phyloP scores from a whole-genome alignment of 2,113 vertebrate genomes.

The Pipra filicauda region DNA sequence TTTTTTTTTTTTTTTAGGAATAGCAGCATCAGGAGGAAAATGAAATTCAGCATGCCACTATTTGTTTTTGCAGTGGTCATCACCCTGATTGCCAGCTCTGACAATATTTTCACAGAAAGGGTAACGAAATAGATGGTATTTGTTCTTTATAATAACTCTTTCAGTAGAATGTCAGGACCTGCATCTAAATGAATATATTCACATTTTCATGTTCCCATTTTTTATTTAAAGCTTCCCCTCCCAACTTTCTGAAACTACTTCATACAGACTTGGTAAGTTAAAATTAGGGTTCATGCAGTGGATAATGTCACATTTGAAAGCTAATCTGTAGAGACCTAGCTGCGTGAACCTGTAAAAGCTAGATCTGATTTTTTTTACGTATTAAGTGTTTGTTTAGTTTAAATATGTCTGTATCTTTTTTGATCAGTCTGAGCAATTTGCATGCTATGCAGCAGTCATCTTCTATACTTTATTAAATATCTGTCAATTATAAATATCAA shows the following conservation, averaged over 20 bases:
- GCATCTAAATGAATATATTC: constrained; percentile 45
- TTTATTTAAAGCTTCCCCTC: constrained; percentile 57
- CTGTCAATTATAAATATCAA: constrained; percentile 88
- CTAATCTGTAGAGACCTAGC: constrained; percentile 41
- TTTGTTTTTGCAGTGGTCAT: constrained; percentile 60
- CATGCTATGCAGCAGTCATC: constrained; percentile 70
- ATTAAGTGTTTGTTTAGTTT: constrained; percentile 70
- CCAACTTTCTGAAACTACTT: constrained; percentile 53
- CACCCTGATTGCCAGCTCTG: constrained; percentile 59
- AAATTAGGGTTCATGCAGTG: constrained; percentile 28
- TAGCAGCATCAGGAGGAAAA: constrained; percentile 47
- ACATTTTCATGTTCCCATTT: constrained; percentile 50
- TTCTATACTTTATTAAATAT: constrained; percentile 84
- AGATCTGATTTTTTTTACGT: constrained; percentile 8
- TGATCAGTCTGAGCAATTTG: constrained; percentile 70
- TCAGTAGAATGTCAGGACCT: constrained; percentile 27
- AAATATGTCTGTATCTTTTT: constrained; percentile 65
- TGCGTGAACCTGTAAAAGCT: constrained; percentile 57
- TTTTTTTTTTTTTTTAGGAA: not conserved
- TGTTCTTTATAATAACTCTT: constrained; percentile 57
- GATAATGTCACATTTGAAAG: constrained; percentile 40
- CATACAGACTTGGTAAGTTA: constrained; percentile 25
- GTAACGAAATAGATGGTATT: constrained; percentile 61
- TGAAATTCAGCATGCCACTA: constrained; percentile 53
- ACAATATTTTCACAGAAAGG: constrained; percentile 68